phyloP scores from a whole-genome alignment of 2,888 invertebrate species.

The Napeogenes sylphis region DNA sequence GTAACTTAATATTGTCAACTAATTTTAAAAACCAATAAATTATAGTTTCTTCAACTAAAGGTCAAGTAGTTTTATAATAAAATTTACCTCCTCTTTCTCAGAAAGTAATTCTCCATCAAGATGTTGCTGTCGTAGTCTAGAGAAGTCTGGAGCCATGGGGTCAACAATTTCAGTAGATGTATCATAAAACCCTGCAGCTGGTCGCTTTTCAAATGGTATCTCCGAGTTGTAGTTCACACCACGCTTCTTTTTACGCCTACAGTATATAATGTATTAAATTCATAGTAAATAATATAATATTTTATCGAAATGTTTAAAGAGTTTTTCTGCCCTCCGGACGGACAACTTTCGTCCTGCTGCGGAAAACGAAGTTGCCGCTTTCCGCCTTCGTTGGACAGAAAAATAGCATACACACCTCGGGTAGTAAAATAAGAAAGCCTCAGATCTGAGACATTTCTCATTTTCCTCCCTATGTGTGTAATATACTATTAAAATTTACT shows the following conservation, averaged over 20 bases:
- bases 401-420: too few species aligned
- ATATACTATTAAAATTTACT: too few species aligned
- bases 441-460: too few species aligned
- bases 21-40: background rate
- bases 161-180: conserved; percentile 93
- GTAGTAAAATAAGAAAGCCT: too few species aligned
- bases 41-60: background rate
- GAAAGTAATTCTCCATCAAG: conserved; percentile 93
- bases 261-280: background rate
- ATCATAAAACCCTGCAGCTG: conserved; percentile 96
- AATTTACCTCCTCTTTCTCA: conserved; percentile 90
- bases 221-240: conserved; percentile 98
- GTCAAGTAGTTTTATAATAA: background rate
- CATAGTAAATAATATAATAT: background rate
- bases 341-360: too few species aligned
- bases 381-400: too few species aligned
- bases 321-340: too few species aligned
- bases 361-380: too few species aligned
- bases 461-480: too few species aligned
- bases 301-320: too few species aligned
- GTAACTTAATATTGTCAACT: too few species aligned
- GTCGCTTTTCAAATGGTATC: conserved; percentile 97
- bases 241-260: conserved; percentile 84
- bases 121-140: conserved; percentile 92
- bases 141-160: conserved; percentile 93